phyloP scores from a whole-genome alignment of 2,113 vertebrate species.

The Pseudopodoces humilis region DNA sequence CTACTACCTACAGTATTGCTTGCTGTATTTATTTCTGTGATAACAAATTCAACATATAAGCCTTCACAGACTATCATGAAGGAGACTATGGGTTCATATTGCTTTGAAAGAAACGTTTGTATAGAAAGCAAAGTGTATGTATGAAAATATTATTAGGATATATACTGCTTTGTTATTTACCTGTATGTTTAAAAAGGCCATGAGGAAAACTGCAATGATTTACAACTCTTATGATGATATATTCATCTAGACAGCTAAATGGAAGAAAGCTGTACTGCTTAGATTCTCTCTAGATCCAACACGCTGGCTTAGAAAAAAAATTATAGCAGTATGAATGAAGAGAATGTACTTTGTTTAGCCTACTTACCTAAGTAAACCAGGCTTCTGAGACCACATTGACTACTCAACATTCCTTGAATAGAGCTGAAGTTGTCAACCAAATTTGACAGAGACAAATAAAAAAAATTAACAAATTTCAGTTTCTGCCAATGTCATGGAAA shows the following conservation, averaged over 20 bases:
- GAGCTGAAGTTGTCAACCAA: conserved; percentile 1
- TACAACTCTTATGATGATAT: neutral
- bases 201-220: neutral
- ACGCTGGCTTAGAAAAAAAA: neutral
- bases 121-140: neutral
- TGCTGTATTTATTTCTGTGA: neutral
- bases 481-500: neutral
- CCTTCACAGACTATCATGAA: neutral
- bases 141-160: neutral
- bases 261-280: neutral
- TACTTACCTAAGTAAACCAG: conserved; percentile 5
- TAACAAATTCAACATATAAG: neutral
- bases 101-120: neutral
- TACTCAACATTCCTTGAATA: neutral
- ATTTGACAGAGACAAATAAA: neutral
- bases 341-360: neutral
- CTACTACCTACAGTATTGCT: neutral
- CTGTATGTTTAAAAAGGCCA: neutral
- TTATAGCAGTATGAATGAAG: neutral
- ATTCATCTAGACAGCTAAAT: neutral
- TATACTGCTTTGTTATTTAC: neutral
- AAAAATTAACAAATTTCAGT: neutral
- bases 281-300: neutral
- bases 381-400: neutral
- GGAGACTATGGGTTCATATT: neutral